Conservation (phyloP, 2,797 vertebrate species). For the Cyclura pinguis region DNA sequence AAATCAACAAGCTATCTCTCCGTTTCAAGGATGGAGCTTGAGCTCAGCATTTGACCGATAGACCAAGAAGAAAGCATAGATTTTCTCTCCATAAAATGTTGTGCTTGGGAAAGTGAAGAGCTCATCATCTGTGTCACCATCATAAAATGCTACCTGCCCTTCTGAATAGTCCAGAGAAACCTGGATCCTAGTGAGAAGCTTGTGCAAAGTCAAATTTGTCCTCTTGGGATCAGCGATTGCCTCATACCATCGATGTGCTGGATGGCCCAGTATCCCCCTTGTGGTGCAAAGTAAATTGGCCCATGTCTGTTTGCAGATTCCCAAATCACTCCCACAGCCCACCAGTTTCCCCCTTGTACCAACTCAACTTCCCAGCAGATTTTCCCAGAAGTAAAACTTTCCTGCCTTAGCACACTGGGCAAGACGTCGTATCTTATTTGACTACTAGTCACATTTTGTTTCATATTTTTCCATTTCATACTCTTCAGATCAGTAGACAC, state of each 20-base stretch:
- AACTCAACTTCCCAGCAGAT: constrained; percentile 6
- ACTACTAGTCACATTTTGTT: background rate
- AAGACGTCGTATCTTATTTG: background rate
- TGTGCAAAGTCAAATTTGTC: background rate
- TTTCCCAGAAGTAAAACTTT: background rate
- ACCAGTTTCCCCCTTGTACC: background rate
- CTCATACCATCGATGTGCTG: background rate
- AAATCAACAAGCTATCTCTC: background rate
- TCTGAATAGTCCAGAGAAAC: background rate
- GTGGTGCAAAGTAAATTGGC: background rate
- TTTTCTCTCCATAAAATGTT: background rate
- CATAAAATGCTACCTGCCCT: constrained; percentile 4
- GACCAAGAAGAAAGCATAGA: constrained; percentile 9
- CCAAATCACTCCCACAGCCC: constrained; percentile 1
- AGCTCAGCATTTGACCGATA: background rate
- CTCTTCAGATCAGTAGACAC: constrained; percentile 7
- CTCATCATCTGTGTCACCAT: background rate
- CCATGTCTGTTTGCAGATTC: background rate
- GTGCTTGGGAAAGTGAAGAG: constrained; percentile 1
- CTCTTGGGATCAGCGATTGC: background rate
- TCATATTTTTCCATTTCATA: background rate
- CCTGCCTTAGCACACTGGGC: background rate
- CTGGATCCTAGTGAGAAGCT: background rate
- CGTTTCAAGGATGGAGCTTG: background rate
- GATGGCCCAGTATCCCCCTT: background rate